Percentiles rank a stretch among this genome's conserved stretches.
Conservation (phyloP, 2,113 vertebrate genomes). For the Periophthalmodon schlosseri region DNA sequence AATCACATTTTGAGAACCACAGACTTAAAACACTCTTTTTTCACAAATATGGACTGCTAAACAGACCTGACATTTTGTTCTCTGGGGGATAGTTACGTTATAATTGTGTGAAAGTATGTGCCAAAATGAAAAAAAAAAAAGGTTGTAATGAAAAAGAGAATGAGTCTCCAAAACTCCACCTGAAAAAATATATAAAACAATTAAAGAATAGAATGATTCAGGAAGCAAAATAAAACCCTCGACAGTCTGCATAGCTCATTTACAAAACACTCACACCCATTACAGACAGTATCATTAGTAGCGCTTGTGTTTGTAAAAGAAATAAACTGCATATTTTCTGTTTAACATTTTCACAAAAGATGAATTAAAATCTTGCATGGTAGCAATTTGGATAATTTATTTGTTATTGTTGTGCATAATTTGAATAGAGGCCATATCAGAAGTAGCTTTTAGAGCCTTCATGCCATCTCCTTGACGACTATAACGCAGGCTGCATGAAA, state of each 20-base stretch:
- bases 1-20: neutral
- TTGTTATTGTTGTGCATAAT: neutral
- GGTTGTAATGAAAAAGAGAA: neutral
- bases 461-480: constrained; percentile 61
- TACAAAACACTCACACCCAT: neutral
- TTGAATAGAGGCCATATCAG: constrained; percentile 17
- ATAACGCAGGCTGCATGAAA: constrained; percentile 50
- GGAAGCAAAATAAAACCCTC: neutral
- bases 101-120: neutral
- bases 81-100: neutral
- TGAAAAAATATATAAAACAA: neutral
- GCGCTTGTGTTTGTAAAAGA: neutral
- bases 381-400: neutral
- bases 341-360: neutral
- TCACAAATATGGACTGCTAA: neutral
- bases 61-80: neutral
- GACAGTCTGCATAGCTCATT: neutral
- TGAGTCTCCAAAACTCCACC: neutral
- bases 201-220: neutral
- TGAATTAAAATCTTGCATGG: neutral
- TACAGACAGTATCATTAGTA: neutral
- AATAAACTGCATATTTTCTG: neutral
- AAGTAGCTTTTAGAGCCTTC: constrained; percentile 39
- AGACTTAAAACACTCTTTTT: neutral
- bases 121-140: neutral